Evolutionary conservation across 1,140 invertebrate species (phyloP), one percentile per base, ranked within the genome.

Genomic region (Cherax quadricarinatus): DNA sequence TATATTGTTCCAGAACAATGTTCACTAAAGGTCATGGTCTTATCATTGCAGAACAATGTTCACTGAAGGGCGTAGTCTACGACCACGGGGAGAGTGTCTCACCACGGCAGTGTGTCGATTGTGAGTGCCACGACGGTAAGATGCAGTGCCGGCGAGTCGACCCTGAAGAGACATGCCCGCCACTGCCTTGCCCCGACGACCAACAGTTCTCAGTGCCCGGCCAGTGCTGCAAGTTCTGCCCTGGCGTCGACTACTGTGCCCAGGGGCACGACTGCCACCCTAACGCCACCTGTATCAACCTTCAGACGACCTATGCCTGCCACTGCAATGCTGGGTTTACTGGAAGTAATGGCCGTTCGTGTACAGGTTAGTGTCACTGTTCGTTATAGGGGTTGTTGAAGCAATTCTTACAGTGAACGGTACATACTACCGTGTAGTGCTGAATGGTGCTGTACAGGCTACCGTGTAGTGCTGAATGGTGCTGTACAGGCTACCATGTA

Each of bases 171-270:
- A 96, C 96, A 86, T 99, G 98, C 95, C 98, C 98, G 49, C 95
- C 96, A 93, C 95, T 98, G 88, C 96, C 97, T n/a, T 99, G 98
- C 96, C 96, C 97, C 84, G 95, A 96, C 48, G 96, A 96, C 70
- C 96, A 98, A 94, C 97, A 98, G 95, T 97, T 98, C 94, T 96
- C 96, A 93, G 97, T 98, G 70, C 96, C 97, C 49, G 97, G 97
- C 84, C 97, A 98, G 95, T 99, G 98, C 95, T 99, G 98, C 95
- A 98, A 98, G 95, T 97, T 98, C 94, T 99, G 98, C 95, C 97
- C 97, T 96, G 98, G 98, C 98, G 97, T 97, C 94, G 97, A 98
- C 96, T 98, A 98, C 95, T 98, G 98, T 96, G 97, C 96, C 93
- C 91, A 97, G 95, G 98, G 97, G 85, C 97, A 98, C 95, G 96